Conservation (phyloP, 2,797 vertebrate genomes). For the Tenualosa ilisha region DNA sequence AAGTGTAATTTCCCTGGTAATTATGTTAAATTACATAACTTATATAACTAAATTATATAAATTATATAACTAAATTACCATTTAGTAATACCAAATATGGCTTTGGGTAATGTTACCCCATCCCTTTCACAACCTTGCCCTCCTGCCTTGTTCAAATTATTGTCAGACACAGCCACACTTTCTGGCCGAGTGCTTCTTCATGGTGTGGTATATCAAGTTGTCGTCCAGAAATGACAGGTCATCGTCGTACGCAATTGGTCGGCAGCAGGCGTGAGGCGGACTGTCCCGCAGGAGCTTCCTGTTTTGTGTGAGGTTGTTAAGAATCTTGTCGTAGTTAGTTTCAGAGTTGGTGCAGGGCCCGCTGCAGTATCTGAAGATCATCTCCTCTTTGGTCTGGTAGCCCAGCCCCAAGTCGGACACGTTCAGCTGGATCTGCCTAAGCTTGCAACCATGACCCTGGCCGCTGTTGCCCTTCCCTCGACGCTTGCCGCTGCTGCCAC, state of each 20-base stretch:
- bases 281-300: constrained; percentile 81
- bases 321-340: constrained; percentile 92
- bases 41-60: no score
- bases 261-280: constrained; percentile 81
- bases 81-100: constrained; percentile 10
- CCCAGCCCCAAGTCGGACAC: constrained; percentile 92
- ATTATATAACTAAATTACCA: background rate
- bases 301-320: constrained; percentile 83
- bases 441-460: constrained; percentile 81
- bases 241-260: constrained; percentile 89
- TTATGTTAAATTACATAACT: background rate
- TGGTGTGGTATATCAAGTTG: constrained; percentile 88
- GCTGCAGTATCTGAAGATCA: constrained; percentile 93
- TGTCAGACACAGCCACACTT: constrained; percentile 86
- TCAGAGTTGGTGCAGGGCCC: constrained; percentile 88
- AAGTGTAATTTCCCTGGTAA: background rate
- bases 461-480: constrained; percentile 53
- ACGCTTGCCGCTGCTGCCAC: constrained; percentile 54
- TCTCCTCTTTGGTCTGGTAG: constrained; percentile 90
- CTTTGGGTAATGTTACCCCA: constrained; percentile 1
- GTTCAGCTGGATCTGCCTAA: constrained; percentile 90
- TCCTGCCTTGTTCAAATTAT: constrained; percentile 48
- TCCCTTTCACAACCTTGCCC: background rate
- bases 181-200: constrained; percentile 93
- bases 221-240: constrained; percentile 93